A percentile compares a stretch with the other conserved stretches of the same genome.
phyloP scores from a whole-genome alignment of 2,888 invertebrate species.

The Drosophila eohydei region DNA sequence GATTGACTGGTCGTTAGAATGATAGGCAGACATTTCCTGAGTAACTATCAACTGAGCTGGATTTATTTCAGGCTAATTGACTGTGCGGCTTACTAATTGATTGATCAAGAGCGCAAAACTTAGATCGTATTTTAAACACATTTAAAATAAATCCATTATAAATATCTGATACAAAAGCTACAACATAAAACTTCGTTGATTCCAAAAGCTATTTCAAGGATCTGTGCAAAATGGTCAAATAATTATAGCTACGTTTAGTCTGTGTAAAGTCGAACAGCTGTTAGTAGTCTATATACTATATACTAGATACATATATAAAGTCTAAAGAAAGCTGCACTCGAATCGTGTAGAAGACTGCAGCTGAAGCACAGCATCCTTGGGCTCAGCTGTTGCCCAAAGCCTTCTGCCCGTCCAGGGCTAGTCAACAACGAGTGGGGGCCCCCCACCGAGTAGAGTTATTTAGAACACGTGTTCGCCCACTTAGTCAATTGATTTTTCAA shows the following conservation, averaged over 20 bases:
- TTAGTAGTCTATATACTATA: not conserved
- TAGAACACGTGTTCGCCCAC: slow-evolving; percentile 21
- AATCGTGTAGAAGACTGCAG: not conserved
- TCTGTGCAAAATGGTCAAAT: not conserved
- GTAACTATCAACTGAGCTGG: not conserved
- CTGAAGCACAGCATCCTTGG: not conserved
- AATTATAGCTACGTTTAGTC: not conserved
- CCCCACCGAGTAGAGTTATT: not conserved
- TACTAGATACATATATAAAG: not conserved
- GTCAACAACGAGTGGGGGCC: not conserved
- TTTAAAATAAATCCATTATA: too few relatives aligned
- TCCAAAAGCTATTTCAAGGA: not conserved
- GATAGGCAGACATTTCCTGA: not conserved
- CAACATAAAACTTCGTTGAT: not conserved
- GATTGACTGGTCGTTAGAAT: too few relatives aligned
- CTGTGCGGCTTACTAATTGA: not conserved
- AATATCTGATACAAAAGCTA: too few relatives aligned
- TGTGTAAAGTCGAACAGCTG: not conserved
- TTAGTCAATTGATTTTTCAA: slow-evolving; percentile 30
- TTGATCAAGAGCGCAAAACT: not conserved
- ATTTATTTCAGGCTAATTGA: not conserved
- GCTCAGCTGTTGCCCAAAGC: slow-evolving; percentile 13
- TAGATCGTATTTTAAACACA: too few relatives aligned
- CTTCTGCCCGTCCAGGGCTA: not conserved
- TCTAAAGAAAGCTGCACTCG: not conserved